Conservation (phyloP, 2,113 vertebrate species). For the Chitala chitala region DNA sequence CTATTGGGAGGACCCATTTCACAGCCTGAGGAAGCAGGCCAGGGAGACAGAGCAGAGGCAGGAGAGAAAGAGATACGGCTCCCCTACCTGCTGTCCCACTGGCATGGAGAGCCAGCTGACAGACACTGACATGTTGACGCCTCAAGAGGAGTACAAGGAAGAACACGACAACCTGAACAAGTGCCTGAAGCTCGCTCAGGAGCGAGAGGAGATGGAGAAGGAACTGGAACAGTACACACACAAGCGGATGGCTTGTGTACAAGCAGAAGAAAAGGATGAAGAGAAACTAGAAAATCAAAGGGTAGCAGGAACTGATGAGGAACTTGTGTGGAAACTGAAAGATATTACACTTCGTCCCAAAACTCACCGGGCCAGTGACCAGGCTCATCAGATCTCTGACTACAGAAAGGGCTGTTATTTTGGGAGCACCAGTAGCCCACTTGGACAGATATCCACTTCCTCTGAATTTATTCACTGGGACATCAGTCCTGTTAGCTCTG, state of each 20-base stretch:
- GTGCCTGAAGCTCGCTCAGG: slow-evolving; percentile 55
- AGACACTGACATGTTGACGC: slow-evolving; percentile 49
- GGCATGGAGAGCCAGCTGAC: slow-evolving; percentile 47
- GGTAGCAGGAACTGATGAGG: slow-evolving; percentile 35
- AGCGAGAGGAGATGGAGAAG: slow-evolving; percentile 58
- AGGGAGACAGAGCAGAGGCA: slow-evolving; percentile 37
- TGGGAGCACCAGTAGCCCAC: slow-evolving; percentile 65
- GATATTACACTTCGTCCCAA: slow-evolving; percentile 58
- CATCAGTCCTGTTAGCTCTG: slow-evolving; percentile 62
- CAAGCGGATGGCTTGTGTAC: slow-evolving; percentile 31
- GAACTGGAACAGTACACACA: slow-evolving; percentile 49
- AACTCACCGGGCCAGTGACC: slow-evolving; percentile 40
- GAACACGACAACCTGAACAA: slow-evolving; percentile 51
- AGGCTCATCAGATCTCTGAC: slow-evolving; percentile 52
- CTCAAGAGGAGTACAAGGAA: slow-evolving; percentile 50
- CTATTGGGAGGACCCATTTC: slow-evolving; percentile 47
- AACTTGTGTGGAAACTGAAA: slow-evolving; percentile 62
- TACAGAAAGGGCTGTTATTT: slow-evolving; percentile 66
- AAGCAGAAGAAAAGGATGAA: slow-evolving; percentile 29
- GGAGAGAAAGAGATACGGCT: slow-evolving; percentile 20
- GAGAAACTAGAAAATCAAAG: slow-evolving; percentile 37
- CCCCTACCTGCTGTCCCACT: slow-evolving; percentile 38
- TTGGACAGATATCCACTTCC: slow-evolving; percentile 44
- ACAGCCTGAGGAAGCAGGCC: slow-evolving; percentile 44
- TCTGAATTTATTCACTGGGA: slow-evolving; percentile 60